Evolutionary conservation across 2,113 vertebrate genomes (phyloP).

Genomic region (Cyphomyrus plagiostoma): DNA sequence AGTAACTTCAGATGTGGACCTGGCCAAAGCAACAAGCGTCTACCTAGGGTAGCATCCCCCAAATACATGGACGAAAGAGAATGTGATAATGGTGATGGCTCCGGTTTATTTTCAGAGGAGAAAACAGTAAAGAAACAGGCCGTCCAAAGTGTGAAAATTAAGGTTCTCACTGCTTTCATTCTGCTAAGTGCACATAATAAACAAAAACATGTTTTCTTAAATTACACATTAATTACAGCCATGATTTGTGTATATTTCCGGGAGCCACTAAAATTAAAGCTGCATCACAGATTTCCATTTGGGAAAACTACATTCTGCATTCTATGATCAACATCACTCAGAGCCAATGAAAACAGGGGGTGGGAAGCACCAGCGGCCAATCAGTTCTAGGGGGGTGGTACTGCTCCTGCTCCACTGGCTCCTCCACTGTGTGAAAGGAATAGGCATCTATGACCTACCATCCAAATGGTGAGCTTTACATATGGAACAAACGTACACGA

Average conservation of each 20-base stretch:
- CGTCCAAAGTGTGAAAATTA: not conserved
- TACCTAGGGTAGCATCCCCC: not conserved
- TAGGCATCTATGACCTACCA: not conserved
- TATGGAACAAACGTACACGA: not conserved
- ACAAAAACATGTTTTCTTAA: not conserved
- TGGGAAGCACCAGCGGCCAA: not conserved
- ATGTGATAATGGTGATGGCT: not conserved
- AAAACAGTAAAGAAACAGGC: not conserved
- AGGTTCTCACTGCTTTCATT: not conserved
- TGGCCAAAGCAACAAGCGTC: not conserved
- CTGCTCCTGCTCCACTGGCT: not conserved
- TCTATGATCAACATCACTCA: not conserved
- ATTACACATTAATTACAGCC: not conserved
- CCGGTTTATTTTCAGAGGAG: not conserved
- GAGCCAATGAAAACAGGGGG: not conserved
- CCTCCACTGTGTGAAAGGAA: not conserved
- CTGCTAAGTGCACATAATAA: not conserved
- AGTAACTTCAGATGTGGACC: not conserved
- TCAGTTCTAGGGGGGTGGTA: not conserved
- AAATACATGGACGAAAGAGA: not conserved
- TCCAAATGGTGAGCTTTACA: not conserved
- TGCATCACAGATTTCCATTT: not conserved
- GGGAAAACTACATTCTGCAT: not conserved
- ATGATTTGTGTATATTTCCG: not conserved
- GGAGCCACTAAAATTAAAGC: not conserved